These are phyloP conservation scores for Uloborus diversus DNA, from an alignment of 1,140 invertebrate species.

Conservation along the genomic window DNA sequence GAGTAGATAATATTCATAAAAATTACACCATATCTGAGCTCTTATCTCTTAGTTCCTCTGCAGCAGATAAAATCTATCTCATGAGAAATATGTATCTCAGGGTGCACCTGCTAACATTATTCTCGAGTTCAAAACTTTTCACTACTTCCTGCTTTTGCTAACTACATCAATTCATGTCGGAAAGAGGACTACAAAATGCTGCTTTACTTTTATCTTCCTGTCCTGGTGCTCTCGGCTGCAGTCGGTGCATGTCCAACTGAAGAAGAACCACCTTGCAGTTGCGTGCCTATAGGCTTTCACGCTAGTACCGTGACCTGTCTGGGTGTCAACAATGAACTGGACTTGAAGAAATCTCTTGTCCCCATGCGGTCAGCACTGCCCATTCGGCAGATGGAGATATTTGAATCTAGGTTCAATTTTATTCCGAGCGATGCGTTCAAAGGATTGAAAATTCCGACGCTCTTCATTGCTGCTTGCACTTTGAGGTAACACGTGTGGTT, in stretches of 20 bases:
- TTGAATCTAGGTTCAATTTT: not conserved
- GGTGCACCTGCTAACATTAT: no score
- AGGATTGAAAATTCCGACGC: not conserved
- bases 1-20: not conserved
- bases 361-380: not conserved
- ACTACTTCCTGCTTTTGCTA: not conserved
- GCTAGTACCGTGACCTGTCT: not conserved
- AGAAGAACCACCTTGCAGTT: not conserved
- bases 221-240: not conserved
- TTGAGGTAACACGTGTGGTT: no score
- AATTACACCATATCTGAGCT: not conserved
- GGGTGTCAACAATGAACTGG: not conserved
- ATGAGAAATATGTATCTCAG: no score
- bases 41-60: not conserved
- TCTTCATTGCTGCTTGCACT: not conserved
- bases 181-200: not conserved
- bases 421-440: not conserved
- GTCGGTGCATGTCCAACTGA: not conserved
- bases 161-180: not conserved
- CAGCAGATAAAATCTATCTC: not conserved
- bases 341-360: not conserved
- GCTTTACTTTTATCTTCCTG: not conserved
- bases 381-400: not conserved
- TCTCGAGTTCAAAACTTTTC: no score
- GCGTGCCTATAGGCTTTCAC: not conserved